phyloP scores from a whole-genome alignment of 2,113 vertebrate genomes.

The Alexandromys fortis region DNA sequence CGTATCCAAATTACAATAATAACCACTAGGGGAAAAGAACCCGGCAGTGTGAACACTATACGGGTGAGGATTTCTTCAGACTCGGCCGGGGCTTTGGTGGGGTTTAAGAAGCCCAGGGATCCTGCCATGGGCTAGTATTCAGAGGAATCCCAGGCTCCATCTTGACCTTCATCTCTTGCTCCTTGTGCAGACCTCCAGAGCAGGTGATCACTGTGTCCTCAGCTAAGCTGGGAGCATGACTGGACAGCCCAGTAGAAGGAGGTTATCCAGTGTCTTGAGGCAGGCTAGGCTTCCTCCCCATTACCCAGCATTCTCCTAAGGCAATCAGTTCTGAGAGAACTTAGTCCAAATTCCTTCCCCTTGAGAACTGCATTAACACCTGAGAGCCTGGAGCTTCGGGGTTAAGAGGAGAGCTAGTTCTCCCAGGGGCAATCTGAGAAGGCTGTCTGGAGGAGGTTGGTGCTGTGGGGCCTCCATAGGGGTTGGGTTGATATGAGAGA shows the following conservation, averaged over 20 bases:
- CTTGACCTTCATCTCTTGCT: background rate
- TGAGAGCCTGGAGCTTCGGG: background rate
- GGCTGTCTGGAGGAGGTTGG: background rate
- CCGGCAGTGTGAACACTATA: accelerated
- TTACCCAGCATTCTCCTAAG: background rate
- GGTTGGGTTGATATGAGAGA: too few relatives aligned
- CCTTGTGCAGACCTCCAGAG: background rate
- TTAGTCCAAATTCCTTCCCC: background rate
- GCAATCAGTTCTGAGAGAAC: background rate
- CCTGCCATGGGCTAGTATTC: too few relatives aligned
- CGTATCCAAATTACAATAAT: background rate
- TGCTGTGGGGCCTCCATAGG: background rate
- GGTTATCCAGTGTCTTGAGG: background rate
- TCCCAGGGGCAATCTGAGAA: background rate
- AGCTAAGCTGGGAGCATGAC: background rate
- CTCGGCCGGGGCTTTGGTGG: background rate
- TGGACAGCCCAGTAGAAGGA: background rate
- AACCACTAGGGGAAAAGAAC: too few relatives aligned
- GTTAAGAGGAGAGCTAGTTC: background rate
- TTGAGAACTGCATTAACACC: background rate
- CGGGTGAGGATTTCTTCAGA: background rate
- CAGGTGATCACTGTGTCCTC: background rate
- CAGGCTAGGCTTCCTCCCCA: background rate
- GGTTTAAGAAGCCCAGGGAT: background rate
- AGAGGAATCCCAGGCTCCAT: background rate